A percentile compares a stretch with the other conserved stretches of the same genome.
Evolutionary conservation across 2,888 invertebrate genomes (phyloP).

Genomic region (Drosophila austrosaltans): DNA sequence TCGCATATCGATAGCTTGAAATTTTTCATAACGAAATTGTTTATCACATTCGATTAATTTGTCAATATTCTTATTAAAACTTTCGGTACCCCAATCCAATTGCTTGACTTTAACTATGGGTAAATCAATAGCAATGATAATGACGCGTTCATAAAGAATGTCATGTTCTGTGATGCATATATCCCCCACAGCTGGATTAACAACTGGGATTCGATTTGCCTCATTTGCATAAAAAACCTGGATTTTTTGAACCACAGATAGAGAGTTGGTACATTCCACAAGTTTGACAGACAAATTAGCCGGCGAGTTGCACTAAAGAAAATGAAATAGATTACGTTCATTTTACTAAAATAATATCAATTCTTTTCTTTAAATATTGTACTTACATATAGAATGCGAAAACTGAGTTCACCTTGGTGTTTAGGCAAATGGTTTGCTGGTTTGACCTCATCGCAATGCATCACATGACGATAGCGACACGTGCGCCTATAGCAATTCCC

Average conservation of each 20-base stretch:
- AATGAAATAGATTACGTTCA: no score
- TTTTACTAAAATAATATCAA: no score
- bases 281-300: constrained; percentile 16
- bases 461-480: constrained; percentile 43
- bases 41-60: constrained; percentile 35
- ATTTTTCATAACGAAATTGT: not conserved
- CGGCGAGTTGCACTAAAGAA: constrained; percentile 38
- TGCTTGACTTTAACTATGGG: constrained; percentile 25
- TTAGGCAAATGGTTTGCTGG: not conserved
- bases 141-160: constrained; percentile 42
- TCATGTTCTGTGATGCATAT: constrained; percentile 23
- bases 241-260: constrained; percentile 26
- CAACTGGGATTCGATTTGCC: not conserved
- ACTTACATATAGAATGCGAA: constrained; percentile 43
- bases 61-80: fast-evolving
- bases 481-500: constrained; percentile 42
- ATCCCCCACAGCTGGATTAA: not conserved
- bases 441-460: constrained; percentile 17
- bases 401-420: constrained; percentile 16
- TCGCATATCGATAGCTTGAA: constrained; percentile 41
- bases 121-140: not conserved
- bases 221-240: constrained; percentile 38
- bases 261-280: not conserved
- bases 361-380: not conserved
- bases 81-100: constrained; percentile 39